Conservation (phyloP, 2,888 invertebrate species). For the Melipona bicolor region DNA sequence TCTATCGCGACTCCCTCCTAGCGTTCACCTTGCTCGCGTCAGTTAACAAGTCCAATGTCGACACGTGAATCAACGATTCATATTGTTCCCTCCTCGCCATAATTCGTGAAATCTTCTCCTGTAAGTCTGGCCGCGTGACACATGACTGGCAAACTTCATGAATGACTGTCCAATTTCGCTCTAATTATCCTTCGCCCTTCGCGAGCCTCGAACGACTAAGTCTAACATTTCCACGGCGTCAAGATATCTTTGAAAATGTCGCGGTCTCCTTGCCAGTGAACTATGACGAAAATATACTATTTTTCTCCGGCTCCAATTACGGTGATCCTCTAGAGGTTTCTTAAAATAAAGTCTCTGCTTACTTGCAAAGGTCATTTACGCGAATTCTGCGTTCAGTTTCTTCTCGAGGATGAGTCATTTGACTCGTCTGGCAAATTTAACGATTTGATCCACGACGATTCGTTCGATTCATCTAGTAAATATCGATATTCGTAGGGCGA, state of each 20-base stretch:
- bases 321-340: not conserved
- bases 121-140: not conserved
- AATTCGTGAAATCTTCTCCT: slow-evolving; percentile 34
- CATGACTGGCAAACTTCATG: not conserved
- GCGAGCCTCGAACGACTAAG: not conserved
- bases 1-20: slow-evolving; percentile 53
- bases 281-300: not conserved
- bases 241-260: not conserved
- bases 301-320: not conserved
- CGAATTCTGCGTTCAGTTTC: not conserved
- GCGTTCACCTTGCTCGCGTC: slow-evolving; percentile 37
- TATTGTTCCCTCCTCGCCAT: slow-evolving; percentile 29
- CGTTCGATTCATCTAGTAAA: not conserved
- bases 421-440: not conserved
- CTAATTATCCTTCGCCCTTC: not conserved
- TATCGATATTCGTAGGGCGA: not conserved
- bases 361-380: not conserved
- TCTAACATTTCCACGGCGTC: not conserved
- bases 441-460: not conserved
- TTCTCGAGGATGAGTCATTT: not conserved
- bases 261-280: not conserved
- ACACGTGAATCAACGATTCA: slow-evolving; percentile 28
- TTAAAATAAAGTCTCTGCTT: slow-evolving; percentile 4
- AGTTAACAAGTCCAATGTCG: slow-evolving; percentile 25
- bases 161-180: not conserved